Percentiles rank a stretch among this genome's conserved stretches.
Conservation (phyloP, 2,113 vertebrate genomes). For the Oncorhynchus tshawytscha region DNA sequence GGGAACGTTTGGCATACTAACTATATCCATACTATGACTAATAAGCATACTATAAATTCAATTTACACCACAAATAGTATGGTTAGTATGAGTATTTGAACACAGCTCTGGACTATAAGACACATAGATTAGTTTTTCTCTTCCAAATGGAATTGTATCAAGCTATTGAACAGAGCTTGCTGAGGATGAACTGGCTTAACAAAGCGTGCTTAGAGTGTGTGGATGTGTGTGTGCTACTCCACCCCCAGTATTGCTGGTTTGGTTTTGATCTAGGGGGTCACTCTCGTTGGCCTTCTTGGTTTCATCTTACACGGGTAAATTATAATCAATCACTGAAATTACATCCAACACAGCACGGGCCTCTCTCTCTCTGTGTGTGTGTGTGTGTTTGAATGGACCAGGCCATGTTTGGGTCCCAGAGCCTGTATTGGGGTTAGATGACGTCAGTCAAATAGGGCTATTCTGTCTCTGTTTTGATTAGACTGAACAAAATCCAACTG, state of each 20-base stretch:
- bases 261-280: conserved; percentile 61
- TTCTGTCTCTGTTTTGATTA: conserved; percentile 75
- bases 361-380: conserved; percentile 16
- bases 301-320: conserved; percentile 76
- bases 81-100: no score
- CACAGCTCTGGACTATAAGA: no score
- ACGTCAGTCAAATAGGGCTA: conserved; percentile 66
- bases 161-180: not conserved
- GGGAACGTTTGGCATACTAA: no score
- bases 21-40: no score
- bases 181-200: not conserved
- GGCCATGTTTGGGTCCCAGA: conserved; percentile 22
- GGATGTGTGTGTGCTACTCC: not conserved
- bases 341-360: not conserved
- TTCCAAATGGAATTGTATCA: not conserved
- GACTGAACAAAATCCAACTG: conserved; percentile 52
- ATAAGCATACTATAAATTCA: no score
- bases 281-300: conserved; percentile 63
- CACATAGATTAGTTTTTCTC: not conserved
- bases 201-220: not conserved
- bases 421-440: conserved; percentile 42
- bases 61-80: no score
- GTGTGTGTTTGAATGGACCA: conserved; percentile 23
- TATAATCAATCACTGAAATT: conserved; percentile 77
- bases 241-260: conserved; percentile 29